These are phyloP conservation scores for Papilio dardanus DNA, from an alignment of 1,140 invertebrate species.

Conservation along the genomic window DNA sequence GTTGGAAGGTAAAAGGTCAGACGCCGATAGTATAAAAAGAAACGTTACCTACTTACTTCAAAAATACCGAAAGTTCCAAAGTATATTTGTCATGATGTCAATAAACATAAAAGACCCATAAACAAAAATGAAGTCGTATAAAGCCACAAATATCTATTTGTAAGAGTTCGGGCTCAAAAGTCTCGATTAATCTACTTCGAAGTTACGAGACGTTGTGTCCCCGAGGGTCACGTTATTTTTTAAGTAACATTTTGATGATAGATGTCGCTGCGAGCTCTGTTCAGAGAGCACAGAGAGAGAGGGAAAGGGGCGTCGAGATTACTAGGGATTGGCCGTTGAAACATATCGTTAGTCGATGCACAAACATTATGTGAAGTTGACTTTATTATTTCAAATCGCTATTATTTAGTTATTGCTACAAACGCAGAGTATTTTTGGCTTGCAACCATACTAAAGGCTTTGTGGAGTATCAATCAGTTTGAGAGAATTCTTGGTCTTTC, in stretches of 20 bases:
- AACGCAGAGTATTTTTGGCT: no score
- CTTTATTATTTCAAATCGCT: neutral
- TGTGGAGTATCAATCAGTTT: no score
- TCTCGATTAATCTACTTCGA: conserved; percentile 25
- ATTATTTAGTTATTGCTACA: no score
- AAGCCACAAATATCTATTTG: conserved; percentile 23
- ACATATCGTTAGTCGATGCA: neutral
- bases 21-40: neutral
- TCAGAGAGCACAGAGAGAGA: conserved; percentile 15
- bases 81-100: conserved; percentile 12
- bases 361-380: neutral
- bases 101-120: neutral
- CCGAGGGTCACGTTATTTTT: conserved; percentile 33
- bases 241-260: conserved; percentile 31
- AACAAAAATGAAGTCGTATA: conserved; percentile 12
- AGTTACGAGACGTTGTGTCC: conserved; percentile 20
- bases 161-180: conserved; percentile 2
- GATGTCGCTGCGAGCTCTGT: conserved; percentile 13
- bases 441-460: no score
- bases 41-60: neutral
- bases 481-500: no score
- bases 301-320: conserved; percentile 9
- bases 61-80: neutral
- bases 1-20: neutral
- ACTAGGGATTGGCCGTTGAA: neutral